Evolutionary conservation across 2,797 vertebrate genomes (phyloP).

Genomic region (Gadopsis bispinosus): DNA sequence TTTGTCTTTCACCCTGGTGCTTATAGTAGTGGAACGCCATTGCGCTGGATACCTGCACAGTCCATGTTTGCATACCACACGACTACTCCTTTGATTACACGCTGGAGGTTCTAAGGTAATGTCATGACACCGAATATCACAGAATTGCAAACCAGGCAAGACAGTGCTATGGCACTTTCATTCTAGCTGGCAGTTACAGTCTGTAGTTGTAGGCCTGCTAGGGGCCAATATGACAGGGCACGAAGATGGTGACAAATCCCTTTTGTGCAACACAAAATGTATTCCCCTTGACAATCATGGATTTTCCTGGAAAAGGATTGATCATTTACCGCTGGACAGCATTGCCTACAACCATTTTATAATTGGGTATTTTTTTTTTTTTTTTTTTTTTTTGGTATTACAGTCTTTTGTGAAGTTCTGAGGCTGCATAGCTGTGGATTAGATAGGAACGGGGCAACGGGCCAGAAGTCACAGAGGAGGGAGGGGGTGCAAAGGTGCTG

Average conservation of each 20-base stretch:
- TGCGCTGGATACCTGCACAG: background rate
- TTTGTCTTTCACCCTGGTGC: background rate
- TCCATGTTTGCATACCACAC: background rate
- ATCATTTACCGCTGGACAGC: conserved; percentile 25
- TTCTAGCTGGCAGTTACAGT: conserved; percentile 16
- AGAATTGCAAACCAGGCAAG: background rate
- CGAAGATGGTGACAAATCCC: conserved; percentile 28
- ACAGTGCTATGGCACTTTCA: background rate
- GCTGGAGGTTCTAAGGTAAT: background rate
- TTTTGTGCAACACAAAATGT: conserved; percentile 27
- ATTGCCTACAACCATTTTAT: conserved; percentile 42
- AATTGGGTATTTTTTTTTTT: conserved; percentile 29
- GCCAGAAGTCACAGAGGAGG: conserved; percentile 47
- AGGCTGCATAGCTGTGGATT: conserved; percentile 48
- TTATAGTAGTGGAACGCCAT: background rate
- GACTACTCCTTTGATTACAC: background rate
- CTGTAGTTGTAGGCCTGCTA: conserved; percentile 2
- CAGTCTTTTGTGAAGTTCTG: conserved; percentile 36
- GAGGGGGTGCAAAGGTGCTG: conserved; percentile 50
- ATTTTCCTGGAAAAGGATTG: conserved; percentile 34
- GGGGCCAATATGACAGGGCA: conserved; percentile 27
- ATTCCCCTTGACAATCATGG: conserved; percentile 26
- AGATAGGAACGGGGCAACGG: conserved; percentile 35
- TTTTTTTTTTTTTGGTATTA: conserved; percentile 11
- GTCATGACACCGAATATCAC: background rate